Conservation (phyloP, 2,888 invertebrate genomes). For the Anticlea derivata region DNA sequence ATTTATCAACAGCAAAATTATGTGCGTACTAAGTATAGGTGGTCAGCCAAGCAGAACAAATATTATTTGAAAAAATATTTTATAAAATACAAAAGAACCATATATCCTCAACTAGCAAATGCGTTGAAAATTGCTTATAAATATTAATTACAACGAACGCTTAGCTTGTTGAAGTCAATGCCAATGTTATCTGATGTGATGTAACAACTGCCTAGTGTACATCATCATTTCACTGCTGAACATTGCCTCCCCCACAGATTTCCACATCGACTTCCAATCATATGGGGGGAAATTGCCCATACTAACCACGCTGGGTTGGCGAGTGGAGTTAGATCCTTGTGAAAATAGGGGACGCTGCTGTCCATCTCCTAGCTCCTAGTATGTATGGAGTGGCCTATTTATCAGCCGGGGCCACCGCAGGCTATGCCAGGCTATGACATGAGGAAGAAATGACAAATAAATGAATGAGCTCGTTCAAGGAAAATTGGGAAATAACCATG, state of each 20-base stretch:
- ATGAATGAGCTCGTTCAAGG: neutral
- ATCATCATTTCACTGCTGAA: too few species aligned
- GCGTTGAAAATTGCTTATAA: conserved; percentile 35
- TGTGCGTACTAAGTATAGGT: neutral
- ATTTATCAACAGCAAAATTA: too few species aligned
- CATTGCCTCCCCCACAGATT: too few species aligned
- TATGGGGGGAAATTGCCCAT: too few species aligned
- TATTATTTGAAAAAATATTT: conserved; percentile 21
- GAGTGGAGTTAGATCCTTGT: too few species aligned
- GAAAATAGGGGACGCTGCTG: too few species aligned
- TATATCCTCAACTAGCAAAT: conserved; percentile 39
- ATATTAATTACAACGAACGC: conserved; percentile 39
- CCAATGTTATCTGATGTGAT: conserved; percentile 27
- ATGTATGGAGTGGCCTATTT: too few species aligned
- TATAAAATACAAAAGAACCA: conserved; percentile 37
- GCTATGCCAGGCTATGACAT: too few species aligned
- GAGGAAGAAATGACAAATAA: neutral
- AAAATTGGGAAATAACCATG: conserved; percentile 1
- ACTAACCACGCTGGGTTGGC: too few species aligned
- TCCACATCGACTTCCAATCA: too few species aligned
- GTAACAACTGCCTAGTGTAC: conserved; percentile 33
- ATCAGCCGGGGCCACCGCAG: too few species aligned
- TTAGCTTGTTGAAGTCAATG: conserved; percentile 27
- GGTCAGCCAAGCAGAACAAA: conserved; percentile 35
- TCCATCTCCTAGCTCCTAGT: too few species aligned